phyloP scores from a whole-genome alignment of 30 jellyfish, hydroid and myxozoan species.

The Haliclystus octoradiatus region DNA sequence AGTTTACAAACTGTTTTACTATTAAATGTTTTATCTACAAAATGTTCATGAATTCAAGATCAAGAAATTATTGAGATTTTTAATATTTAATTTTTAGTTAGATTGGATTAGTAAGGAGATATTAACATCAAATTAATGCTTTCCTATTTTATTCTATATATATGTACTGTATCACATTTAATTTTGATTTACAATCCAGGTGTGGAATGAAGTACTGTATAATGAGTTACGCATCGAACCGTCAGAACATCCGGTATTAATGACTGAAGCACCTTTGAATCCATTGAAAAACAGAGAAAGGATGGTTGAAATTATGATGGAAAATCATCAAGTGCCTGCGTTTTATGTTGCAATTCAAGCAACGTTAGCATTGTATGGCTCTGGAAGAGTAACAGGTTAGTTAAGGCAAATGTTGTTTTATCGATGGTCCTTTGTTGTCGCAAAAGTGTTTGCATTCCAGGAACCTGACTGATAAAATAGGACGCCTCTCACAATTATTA shows the following conservation, averaged over 20 bases:
- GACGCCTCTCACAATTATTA: not conserved
- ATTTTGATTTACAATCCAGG: too few relatives aligned
- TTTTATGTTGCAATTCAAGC: constrained; percentile 78
- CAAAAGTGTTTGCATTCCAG: not conserved
- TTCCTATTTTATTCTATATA: too few relatives aligned
- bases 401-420: not conserved
- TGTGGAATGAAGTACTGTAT: constrained; percentile 58
- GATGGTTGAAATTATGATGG: constrained; percentile 91
- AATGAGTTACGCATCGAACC: constrained; percentile 51
- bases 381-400: constrained; percentile 82
- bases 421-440: not conserved
- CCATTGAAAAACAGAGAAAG: constrained; percentile 77
- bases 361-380: constrained; percentile 52
- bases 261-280: constrained; percentile 64
- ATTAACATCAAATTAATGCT: too few relatives aligned
- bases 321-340: constrained; percentile 67
- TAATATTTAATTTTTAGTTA: too few relatives aligned
- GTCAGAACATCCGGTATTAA: constrained; percentile 68
- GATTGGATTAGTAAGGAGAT: too few relatives aligned
- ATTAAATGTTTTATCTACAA: too few relatives aligned
- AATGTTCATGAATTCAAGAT: too few relatives aligned
- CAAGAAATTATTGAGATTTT: too few relatives aligned
- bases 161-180: too few relatives aligned
- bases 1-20: too few relatives aligned
- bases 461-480: not conserved